These are phyloP conservation scores for Syngnathus acus DNA, from an alignment of 2,797 vertebrate species.

Conservation along the genomic window DNA sequence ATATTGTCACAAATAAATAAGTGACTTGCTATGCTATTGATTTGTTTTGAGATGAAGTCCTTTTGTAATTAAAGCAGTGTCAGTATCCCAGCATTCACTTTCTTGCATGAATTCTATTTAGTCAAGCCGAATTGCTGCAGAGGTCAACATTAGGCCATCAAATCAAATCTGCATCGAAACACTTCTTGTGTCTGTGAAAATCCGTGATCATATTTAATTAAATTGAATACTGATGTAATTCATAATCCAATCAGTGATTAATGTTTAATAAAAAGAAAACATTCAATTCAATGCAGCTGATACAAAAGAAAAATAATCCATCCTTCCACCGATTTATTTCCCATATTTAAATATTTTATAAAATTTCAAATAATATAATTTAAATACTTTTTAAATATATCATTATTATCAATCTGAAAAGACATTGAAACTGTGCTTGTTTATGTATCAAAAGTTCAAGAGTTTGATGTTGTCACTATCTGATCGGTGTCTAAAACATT, in stretches of 20 bases:
- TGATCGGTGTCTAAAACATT: conserved; percentile 33
- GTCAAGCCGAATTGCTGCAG: conserved; percentile 23
- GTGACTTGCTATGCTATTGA: conserved; percentile 65
- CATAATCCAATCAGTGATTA: not conserved
- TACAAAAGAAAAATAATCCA: not conserved
- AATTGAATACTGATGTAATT: not conserved
- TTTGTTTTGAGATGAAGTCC: conserved; percentile 65
- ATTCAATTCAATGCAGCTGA: not conserved
- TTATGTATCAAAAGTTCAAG: not conserved
- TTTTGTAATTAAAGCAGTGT: conserved; percentile 5
- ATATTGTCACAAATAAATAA: conserved; percentile 71
- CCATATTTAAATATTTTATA: no score
- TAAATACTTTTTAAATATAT: not conserved
- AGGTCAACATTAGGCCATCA: conserved; percentile 17
- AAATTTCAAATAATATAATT: not conserved
- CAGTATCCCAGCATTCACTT: conserved; percentile 34
- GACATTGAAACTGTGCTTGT: not conserved
- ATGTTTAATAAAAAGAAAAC: not conserved
- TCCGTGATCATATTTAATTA: not conserved
- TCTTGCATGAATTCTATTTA: conserved; percentile 34
- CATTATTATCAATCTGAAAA: not conserved
- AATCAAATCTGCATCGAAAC: conserved; percentile 4
- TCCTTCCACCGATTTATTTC: not conserved
- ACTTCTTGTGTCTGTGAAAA: not conserved
- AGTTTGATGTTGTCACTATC: conserved; percentile 51